Percentiles rank a stretch among this genome's conserved stretches.
Conservation (phyloP, 2,113 vertebrate genomes). For the Philantomba maxwellii region DNA sequence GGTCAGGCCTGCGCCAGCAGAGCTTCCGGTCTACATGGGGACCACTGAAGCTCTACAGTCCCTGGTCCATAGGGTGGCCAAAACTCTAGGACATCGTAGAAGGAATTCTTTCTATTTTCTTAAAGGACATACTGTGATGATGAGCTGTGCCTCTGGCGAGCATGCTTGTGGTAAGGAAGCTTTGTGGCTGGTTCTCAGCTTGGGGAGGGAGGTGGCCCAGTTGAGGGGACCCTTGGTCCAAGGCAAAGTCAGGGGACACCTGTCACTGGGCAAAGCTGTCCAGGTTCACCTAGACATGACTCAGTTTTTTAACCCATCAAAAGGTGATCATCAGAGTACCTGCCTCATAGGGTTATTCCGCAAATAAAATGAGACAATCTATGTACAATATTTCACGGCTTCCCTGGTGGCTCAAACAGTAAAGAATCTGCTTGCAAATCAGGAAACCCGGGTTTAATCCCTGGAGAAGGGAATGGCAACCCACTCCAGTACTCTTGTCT, state of each 20-base stretch:
- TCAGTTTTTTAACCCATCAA: not conserved
- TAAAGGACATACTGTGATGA: not conserved
- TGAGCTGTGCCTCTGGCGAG: not conserved
- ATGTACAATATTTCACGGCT: not conserved
- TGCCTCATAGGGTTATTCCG: not conserved
- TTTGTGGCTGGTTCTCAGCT: accelerated
- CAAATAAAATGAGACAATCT: not conserved
- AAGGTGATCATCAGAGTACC: not conserved
- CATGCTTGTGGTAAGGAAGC: not conserved
- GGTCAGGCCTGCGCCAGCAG: not conserved
- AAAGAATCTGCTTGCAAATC: not conserved
- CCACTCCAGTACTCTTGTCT: not conserved
- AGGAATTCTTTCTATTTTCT: not conserved
- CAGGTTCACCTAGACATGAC: not conserved
- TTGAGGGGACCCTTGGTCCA: no score
- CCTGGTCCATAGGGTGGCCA: not conserved
- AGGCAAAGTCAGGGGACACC: not conserved
- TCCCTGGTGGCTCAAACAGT: not conserved
- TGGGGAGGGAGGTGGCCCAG: not conserved
- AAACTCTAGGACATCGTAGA: not conserved
- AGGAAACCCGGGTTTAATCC: not conserved
- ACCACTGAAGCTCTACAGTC: not conserved
- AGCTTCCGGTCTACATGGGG: not conserved
- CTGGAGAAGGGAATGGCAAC: not conserved
- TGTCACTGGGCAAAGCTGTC: not conserved